Base-by-base conservation (phyloP, 2,888 invertebrate genomes). In the Drosophila maculinotata region DNA sequence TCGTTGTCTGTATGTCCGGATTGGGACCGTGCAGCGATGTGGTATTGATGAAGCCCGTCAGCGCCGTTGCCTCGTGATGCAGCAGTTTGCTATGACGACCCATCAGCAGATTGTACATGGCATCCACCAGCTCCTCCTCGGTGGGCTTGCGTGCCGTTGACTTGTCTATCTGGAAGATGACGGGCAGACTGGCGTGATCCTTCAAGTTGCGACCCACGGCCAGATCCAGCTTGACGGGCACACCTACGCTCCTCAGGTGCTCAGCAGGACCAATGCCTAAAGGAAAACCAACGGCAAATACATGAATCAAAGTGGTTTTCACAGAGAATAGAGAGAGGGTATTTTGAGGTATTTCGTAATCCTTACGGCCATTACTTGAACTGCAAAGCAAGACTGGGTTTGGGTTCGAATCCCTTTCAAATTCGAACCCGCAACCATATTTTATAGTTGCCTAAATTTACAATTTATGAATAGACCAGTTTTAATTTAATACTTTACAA, bases 161-260 rank as follows among this genome's bases (percentile, higher is more conserved):
- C 52, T 91, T 90, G 23, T 94, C 93, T 71, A 94, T 92, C 74
- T 89, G 88, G 41, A 91, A 91, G 25, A 91, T 80, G 0, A 91
- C 80, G 1, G 91, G 91, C 42, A 95, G 92, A 2, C 94, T 95
- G 48, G 96, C 94, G 85, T 97, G 97, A 87, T 97, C 97, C 91
- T 96, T 96, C 0, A 97, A 92, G 84, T 97, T 95, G 70, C 94
- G 93, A 0, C 96, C 96, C 0, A 96, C 96, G 6, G 90, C 82
- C 20, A 91, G 67, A 58, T 91, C 87, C n/a, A 83, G 47, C 0
- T 89, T 45, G 0, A 90, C 62, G 0, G 90, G 88, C 1, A 92
- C 86, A 2, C 80, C 83, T 2, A 89, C 59, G 17, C 78, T 54
- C 59, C 82, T 69, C 6, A 92, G 66, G 31, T 90, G 89, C 1